Evolutionary conservation across 2,888 invertebrate genomes (phyloP), one percentile per base, ranked within the genome.

Genomic region (Heliconius cydno): DNA sequence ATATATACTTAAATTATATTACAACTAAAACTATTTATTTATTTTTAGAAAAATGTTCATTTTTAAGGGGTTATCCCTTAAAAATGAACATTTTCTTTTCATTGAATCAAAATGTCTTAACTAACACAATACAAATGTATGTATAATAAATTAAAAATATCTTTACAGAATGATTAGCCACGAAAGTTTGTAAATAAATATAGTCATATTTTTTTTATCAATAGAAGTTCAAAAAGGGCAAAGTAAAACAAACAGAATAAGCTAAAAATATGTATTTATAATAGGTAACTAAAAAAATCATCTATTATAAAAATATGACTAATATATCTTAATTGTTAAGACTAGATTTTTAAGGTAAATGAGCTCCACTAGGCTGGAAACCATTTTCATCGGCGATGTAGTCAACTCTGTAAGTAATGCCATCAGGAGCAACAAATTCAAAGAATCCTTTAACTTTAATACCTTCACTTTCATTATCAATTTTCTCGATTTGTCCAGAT

Each of bases 371-470:
- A 5, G 95, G 88, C 2, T 88, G 81, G 87, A 93, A 95, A 30
- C 95, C 95, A 77, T 93, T 94, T 83, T 95, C 94, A 72, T 94
- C 94, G 60, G 95, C 95, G 65, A 90, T 92, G 86, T 95, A 95
- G 85, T 95, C 95, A 2, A 95, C 94, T 82, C 94, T 92, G 89
- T 94, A 95, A 34, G 91, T 91, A 73, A 94, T 83, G 79, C 95
- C 95, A 76, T 95, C 93, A n/a, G 93, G 93, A 22, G 87, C 94
- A 3, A 91, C 89, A 83, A 88, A 95, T 83, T 94, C 92, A 83
- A 86, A 95, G 89, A 94, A 94, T 84, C 95, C 95, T 81, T 91
- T 94, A 30, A 88, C 90, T 78, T 90, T 91, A 30, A 94, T 85
- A 38, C 87, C 92, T 0, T 89, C 88, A 19, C 82, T 85, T 72